Conservation (phyloP, 2,797 vertebrate genomes). For the Euphonia xanthogaster region DNA sequence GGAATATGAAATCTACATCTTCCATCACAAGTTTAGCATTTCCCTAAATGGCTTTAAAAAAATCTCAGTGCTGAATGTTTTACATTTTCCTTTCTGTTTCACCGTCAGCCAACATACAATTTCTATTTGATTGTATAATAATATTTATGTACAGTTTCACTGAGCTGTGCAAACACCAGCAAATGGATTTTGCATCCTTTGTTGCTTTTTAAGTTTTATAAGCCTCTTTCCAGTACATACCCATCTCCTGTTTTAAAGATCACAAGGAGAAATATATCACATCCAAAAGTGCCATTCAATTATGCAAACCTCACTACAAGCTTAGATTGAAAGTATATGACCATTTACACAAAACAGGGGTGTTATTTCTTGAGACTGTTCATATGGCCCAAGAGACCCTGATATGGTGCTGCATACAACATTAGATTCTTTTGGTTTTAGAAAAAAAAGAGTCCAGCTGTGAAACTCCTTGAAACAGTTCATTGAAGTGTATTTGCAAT, state of each 20-base stretch:
- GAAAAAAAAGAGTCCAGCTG: background rate
- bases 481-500: background rate
- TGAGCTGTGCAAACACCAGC: background rate
- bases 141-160: background rate
- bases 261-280: background rate
- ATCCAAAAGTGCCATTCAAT: background rate
- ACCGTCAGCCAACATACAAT: background rate
- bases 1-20: background rate
- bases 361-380: background rate
- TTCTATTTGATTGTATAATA: background rate
- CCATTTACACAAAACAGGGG: background rate
- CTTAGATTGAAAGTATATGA: background rate
- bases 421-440: background rate
- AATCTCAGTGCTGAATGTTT: background rate
- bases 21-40: background rate
- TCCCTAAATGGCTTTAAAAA: background rate
- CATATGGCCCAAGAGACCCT: background rate
- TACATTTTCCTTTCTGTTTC: background rate
- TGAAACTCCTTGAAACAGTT: background rate
- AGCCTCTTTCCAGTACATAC: background rate
- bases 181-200: conserved; percentile 1
- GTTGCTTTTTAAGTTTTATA: background rate
- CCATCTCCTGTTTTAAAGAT: background rate
- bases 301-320: background rate
- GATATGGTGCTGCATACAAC: background rate